phyloP scores from a whole-genome alignment of 2,797 vertebrate genomes.

The Darevskia mixta region DNA sequence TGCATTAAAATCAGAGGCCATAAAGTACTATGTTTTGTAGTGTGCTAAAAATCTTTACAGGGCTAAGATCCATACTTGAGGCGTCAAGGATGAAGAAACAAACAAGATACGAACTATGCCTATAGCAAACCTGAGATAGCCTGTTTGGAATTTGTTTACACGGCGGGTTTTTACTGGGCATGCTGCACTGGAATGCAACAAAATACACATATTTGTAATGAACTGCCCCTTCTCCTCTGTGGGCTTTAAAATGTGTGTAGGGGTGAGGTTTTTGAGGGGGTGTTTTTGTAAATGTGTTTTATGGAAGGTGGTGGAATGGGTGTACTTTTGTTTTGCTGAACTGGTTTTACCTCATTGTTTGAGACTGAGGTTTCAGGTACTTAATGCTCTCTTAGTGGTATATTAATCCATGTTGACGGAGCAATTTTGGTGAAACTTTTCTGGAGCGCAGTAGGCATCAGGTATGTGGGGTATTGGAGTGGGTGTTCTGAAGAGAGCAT shows the following conservation, averaged over 20 bases:
- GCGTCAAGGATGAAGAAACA: neutral
- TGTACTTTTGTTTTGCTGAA: constrained; percentile 7
- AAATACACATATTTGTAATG: constrained; percentile 5
- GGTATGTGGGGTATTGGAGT: neutral
- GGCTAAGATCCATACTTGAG: neutral
- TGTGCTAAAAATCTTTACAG: neutral
- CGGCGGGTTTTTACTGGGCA: neutral
- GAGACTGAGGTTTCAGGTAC: constrained; percentile 10
- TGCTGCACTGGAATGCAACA: neutral
- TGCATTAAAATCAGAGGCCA: neutral
- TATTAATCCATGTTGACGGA: constrained; percentile 30
- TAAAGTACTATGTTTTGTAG: neutral
- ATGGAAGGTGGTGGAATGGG: neutral
- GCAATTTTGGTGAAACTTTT: constrained; percentile 29
- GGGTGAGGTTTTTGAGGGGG: neutral
- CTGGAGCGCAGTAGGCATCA: constrained; percentile 9
- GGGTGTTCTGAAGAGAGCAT: constrained; percentile 36
- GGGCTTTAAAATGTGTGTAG: neutral
- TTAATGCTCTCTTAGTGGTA: constrained; percentile 26
- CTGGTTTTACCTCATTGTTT: constrained; percentile 34
- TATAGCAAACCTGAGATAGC: neutral
- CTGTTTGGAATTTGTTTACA: neutral
- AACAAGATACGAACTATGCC: neutral
- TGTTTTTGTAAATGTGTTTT: neutral
- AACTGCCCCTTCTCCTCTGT: neutral